phyloP scores from a whole-genome alignment of 2,888 invertebrate species.

The Pandemis corylana region DNA sequence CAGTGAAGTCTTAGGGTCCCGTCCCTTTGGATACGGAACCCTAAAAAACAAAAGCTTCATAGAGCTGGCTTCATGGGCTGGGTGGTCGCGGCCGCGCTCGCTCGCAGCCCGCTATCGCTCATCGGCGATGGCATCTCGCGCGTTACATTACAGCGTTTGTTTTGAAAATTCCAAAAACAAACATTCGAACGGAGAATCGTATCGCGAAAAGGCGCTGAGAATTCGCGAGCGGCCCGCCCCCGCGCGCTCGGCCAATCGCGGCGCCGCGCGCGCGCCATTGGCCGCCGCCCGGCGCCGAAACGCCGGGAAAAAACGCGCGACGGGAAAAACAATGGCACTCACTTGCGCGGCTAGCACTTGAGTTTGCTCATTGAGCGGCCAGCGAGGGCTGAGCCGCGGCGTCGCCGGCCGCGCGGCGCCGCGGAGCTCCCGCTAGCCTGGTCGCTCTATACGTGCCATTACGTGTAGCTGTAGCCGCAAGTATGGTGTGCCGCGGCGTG shows the following conservation, averaged over 20 bases:
- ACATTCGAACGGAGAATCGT: constrained; percentile 51
- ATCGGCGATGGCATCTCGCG: constrained; percentile 32
- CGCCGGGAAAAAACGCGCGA: constrained; percentile 63
- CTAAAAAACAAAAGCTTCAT: background rate
- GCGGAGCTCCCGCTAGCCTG: constrained; percentile 11
- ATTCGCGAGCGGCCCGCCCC: constrained; percentile 62
- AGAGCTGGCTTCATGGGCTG: background rate
- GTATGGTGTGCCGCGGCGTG: constrained; percentile 17
- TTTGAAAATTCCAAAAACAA: constrained; percentile 68
- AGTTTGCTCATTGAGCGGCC: constrained; percentile 59
- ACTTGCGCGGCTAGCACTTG: constrained; percentile 62
- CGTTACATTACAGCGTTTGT: constrained; percentile 31
- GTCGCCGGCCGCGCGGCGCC: background rate
- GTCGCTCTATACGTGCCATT: background rate
- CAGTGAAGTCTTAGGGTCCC: no score
- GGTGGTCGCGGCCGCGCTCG: background rate
- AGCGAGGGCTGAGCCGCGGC: constrained; percentile 50
- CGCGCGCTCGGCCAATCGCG: constrained; percentile 65
- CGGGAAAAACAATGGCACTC: constrained; percentile 79
- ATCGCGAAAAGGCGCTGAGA: constrained; percentile 66
- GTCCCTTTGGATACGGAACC: no score
- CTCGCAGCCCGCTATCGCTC: constrained; percentile 21
- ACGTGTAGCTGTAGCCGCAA: constrained; percentile 18
- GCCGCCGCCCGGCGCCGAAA: constrained; percentile 58
- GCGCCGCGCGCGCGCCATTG: constrained; percentile 62